phyloP scores from a whole-genome alignment of 2,797 vertebrate genomes.

The Gobionotothen gibberifrons region DNA sequence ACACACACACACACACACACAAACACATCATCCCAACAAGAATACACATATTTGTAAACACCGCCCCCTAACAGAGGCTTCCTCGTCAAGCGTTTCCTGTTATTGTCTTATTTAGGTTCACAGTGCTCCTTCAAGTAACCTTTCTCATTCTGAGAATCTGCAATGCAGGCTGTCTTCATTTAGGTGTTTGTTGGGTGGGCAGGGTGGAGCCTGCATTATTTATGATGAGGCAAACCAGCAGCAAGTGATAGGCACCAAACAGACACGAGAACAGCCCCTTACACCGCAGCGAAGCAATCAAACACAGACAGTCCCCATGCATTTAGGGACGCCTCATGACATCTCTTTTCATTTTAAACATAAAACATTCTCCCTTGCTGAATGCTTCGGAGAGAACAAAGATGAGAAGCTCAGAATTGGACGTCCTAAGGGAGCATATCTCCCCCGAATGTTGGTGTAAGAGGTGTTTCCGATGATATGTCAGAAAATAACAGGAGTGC shows the following conservation, averaged over 20 bases:
- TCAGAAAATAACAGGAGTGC: slow-evolving; percentile 44
- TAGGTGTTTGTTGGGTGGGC: slow-evolving; percentile 75
- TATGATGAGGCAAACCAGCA: slow-evolving; percentile 76
- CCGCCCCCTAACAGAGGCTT: slow-evolving; percentile 48
- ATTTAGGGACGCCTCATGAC: slow-evolving; percentile 68
- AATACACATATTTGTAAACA: slow-evolving; percentile 70
- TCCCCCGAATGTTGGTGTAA: slow-evolving; percentile 56
- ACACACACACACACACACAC: neutral
- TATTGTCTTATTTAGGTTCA: slow-evolving; percentile 55
- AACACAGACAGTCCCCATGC: slow-evolving; percentile 48
- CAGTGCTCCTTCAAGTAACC: slow-evolving; percentile 76
- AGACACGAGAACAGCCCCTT: slow-evolving; percentile 65
- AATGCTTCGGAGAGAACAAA: slow-evolving; percentile 47
- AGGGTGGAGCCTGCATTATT: slow-evolving; percentile 80
- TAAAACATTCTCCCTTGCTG: slow-evolving; percentile 58
- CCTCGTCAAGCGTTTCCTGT: slow-evolving; percentile 62
- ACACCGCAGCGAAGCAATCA: slow-evolving; percentile 67
- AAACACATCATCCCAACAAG: slow-evolving; percentile 47
- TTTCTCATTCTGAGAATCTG: slow-evolving; percentile 74
- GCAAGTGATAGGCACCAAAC: slow-evolving; percentile 75
- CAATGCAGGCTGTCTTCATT: slow-evolving; percentile 77
- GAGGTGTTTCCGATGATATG: slow-evolving; percentile 58
- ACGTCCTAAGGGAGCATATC: slow-evolving; percentile 55
- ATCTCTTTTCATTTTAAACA: slow-evolving; percentile 73
- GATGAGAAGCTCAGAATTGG: slow-evolving; percentile 50